Conservation (phyloP, 2,113 vertebrate genomes). For the Ciconia stormi region DNA sequence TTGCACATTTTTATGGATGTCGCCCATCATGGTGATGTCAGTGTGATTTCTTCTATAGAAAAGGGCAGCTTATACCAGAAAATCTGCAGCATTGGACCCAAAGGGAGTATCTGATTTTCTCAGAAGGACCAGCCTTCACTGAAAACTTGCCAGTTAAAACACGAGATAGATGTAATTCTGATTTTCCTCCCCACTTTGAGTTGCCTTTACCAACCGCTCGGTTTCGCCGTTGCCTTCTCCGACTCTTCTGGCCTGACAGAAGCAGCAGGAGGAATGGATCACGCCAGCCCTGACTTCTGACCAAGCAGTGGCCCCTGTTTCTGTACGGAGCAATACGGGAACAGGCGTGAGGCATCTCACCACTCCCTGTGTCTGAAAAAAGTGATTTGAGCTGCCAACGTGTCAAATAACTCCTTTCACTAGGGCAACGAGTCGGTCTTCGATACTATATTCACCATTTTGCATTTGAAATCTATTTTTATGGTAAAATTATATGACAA, state of each 20-base stretch:
- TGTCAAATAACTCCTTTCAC: background rate
- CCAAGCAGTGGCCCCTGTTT: background rate
- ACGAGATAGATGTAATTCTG: background rate
- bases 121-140: background rate
- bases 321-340: rapidly evolving
- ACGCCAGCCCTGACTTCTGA: background rate
- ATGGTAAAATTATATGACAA: background rate
- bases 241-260: background rate
- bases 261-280: background rate
- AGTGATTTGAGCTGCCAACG: rapidly evolving
- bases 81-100: background rate
- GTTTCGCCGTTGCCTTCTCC: rapidly evolving
- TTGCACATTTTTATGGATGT: background rate
- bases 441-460: background rate
- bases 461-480: background rate
- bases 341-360: background rate
- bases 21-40: background rate
- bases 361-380: background rate
- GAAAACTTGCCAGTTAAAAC: background rate
- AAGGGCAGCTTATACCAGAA: background rate
- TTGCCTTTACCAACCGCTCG: rapidly evolving
- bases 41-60: background rate
- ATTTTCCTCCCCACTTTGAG: background rate
- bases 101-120: background rate
- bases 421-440: background rate